A percentile compares a stretch with the other conserved stretches of the same genome.
These are phyloP conservation scores for Huso huso DNA, from an alignment of 2,797 vertebrate genomes.

Conservation along the genomic window DNA sequence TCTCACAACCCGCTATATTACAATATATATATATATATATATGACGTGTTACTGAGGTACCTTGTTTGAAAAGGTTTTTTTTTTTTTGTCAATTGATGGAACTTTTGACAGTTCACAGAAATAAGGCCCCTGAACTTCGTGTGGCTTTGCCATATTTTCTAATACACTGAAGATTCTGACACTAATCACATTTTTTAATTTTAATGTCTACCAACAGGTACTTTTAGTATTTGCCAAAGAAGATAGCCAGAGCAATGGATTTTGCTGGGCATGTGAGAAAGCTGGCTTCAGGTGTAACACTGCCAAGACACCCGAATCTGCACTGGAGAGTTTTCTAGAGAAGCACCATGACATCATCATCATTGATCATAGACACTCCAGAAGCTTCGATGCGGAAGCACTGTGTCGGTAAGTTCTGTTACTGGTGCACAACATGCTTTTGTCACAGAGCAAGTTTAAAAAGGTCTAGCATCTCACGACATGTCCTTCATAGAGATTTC, in stretches of 20 bases:
- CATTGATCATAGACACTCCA: slow-evolving; percentile 91
- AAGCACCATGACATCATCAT: slow-evolving; percentile 93
- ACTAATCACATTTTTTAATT: slow-evolving; percentile 20
- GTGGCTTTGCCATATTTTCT: neutral
- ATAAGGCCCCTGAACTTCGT: no score
- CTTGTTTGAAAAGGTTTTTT: no score
- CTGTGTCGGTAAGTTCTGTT: slow-evolving; percentile 80
- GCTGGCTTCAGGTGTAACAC: slow-evolving; percentile 81
- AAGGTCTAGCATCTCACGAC: neutral
- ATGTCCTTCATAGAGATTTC: neutral
- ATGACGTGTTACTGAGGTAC: no score
- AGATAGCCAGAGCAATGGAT: slow-evolving; percentile 88
- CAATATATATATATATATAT: no score
- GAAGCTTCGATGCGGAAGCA: slow-evolving; percentile 85
- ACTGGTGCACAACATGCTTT: neutral
- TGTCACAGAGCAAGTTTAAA: neutral
- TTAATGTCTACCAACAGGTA: slow-evolving; percentile 64
- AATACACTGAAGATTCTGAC: neutral
- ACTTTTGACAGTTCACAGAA: no score
- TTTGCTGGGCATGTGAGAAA: slow-evolving; percentile 91
- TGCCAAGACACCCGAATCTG: slow-evolving; percentile 75
- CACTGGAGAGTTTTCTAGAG: slow-evolving; percentile 82
- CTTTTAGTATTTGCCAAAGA: slow-evolving; percentile 98
- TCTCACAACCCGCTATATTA: no score
- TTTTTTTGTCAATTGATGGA: no score